A percentile compares a stretch with the other conserved stretches of the same genome.
phyloP scores from a whole-genome alignment of 1,140 invertebrate genomes.

The Cyclargus thomasi region DNA sequence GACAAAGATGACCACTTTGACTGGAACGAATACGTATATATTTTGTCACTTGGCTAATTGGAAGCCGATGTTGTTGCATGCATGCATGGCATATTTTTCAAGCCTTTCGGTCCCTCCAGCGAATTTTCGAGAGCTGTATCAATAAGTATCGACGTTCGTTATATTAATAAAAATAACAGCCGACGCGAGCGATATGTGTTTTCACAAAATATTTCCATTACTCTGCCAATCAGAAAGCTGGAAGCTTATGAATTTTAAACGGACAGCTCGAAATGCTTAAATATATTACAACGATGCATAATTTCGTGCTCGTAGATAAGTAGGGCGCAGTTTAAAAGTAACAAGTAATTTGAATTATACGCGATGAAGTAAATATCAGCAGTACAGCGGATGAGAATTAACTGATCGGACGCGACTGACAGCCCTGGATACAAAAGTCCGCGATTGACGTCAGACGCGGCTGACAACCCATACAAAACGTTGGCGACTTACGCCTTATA shows the following conservation, averaged over 20 bases:
- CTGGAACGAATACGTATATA: not conserved
- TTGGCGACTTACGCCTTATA: no score
- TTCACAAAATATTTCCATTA: not conserved
- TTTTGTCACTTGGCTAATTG: not conserved
- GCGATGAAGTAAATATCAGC: no score
- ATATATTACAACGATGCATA: not conserved
- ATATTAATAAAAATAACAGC: not conserved
- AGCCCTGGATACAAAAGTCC: no score
- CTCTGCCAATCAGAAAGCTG: not conserved
- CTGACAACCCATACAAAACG: no score
- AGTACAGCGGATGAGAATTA: no score
- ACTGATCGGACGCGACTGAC: no score
- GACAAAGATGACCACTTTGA: no score
- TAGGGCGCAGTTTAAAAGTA: no score
- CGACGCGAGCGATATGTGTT: not conserved
- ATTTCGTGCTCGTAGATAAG: no score
- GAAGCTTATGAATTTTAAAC: not conserved
- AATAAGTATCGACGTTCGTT: constrained; percentile 3
- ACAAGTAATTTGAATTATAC: no score
- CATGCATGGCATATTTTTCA: not conserved
- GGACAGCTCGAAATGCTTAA: not conserved
- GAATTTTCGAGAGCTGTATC: constrained; percentile 1
- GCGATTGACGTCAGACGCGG: no score
- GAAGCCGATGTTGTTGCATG: not conserved
- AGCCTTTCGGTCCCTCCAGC: no score